Percentiles rank a stretch among this genome's conserved stretches.
These are phyloP conservation scores for Griposia aprilina DNA, from an alignment of 2,888 invertebrate species.

Conservation along the genomic window DNA sequence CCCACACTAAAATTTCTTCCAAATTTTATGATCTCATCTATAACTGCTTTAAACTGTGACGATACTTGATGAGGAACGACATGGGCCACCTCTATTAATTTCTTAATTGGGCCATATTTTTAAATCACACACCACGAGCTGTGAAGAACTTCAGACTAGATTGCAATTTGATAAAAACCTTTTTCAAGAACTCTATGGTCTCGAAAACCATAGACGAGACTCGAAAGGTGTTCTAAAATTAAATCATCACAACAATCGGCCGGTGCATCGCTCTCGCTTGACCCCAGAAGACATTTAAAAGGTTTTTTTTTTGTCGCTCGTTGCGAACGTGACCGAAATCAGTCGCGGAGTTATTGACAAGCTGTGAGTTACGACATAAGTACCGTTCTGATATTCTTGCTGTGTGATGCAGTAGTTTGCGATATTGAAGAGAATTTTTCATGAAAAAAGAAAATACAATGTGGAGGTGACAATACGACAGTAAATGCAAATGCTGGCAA, in stretches of 20 bases:
- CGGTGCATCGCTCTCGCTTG: slow-evolving; percentile 59
- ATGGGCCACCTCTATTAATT: not conserved
- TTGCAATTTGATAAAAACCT: not conserved
- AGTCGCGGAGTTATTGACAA: slow-evolving; percentile 53
- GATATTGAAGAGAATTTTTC: slow-evolving; percentile 1
- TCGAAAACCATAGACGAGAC: slow-evolving; percentile 1
- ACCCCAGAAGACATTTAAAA: slow-evolving; percentile 58
- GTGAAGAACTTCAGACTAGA: not conserved
- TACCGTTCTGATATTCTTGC: slow-evolving; percentile 52
- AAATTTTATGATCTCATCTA: not conserved
- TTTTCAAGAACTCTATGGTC: slow-evolving; percentile 9
- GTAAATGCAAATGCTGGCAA: no score
- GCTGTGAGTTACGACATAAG: slow-evolving; percentile 57
- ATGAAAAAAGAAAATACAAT: not conserved
- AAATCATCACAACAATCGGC: slow-evolving; percentile 56
- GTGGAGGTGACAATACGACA: not conserved
- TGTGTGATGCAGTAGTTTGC: slow-evolving; percentile 4
- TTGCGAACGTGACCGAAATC: slow-evolving; percentile 64
- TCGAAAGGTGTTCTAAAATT: slow-evolving; percentile 37
- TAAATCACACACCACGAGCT: not conserved
- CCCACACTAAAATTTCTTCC: no score
- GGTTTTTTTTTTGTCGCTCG: slow-evolving; percentile 56
- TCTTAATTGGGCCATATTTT: not conserved
- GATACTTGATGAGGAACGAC: not conserved
- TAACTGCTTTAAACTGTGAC: not conserved